Evolutionary conservation across 2,797 vertebrate species (phyloP).

Genomic region (Atherinosoma microstoma): DNA sequence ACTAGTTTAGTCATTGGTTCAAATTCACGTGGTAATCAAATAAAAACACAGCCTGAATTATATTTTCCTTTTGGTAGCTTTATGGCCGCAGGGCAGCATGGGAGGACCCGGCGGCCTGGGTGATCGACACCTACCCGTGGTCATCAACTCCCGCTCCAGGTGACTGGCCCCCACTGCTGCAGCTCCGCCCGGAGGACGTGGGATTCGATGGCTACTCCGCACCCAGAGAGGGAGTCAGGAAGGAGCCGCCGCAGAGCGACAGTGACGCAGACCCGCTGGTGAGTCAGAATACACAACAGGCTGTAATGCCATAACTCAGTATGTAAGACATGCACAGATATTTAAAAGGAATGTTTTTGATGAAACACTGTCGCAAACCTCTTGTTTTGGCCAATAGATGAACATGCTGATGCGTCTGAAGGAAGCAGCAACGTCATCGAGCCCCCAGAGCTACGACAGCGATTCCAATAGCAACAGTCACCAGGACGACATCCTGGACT

Average conservation of each 20-base stretch:
- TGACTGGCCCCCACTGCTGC: slow-evolving; percentile 94
- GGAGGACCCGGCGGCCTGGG: slow-evolving; percentile 97
- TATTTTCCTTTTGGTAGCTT: slow-evolving; percentile 77
- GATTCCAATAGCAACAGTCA: slow-evolving; percentile 99
- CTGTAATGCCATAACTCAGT: neutral
- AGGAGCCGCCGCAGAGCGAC: slow-evolving; percentile 90
- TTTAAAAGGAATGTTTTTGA: no score
- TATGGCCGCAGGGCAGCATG: slow-evolving; percentile 93
- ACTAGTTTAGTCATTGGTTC: no score
- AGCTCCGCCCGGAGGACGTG: slow-evolving; percentile 97
- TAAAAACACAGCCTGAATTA: neutral
- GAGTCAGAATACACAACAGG: slow-evolving; percentile 61
- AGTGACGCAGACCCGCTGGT: slow-evolving; percentile 96
- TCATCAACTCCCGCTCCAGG: slow-evolving; percentile 87
- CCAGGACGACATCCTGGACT: slow-evolving; percentile 95
- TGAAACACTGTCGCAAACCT: neutral
- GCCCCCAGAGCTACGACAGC: slow-evolving; percentile 98
- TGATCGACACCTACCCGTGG: slow-evolving; percentile 96
- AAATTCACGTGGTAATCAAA: no score
- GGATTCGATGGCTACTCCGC: slow-evolving; percentile 94
- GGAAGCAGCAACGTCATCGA: slow-evolving; percentile 96
- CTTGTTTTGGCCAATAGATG: slow-evolving; percentile 84
- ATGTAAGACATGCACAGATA: neutral
- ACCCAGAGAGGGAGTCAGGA: slow-evolving; percentile 89
- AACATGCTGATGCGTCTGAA: slow-evolving; percentile 98